Conservation (phyloP, 1,140 invertebrate genomes). For the Sitophilus oryzae region DNA sequence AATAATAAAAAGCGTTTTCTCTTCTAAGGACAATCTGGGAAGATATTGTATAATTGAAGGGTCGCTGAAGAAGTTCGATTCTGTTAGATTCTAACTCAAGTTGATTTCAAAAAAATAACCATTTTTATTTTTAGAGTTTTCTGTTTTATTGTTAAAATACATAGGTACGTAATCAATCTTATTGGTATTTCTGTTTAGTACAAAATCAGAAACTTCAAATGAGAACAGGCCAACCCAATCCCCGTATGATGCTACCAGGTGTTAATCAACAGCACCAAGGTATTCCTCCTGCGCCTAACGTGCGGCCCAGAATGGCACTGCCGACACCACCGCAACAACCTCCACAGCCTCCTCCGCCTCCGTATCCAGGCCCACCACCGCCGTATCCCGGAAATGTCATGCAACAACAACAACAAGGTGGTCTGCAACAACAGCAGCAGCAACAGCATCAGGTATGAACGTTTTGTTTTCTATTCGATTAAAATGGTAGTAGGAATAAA, state of each 20-base stretch:
- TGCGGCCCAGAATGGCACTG: constrained; percentile 28
- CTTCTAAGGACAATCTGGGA: too few species aligned
- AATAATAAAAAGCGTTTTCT: too few species aligned
- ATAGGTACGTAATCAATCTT: too few species aligned
- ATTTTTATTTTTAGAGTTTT: too few species aligned
- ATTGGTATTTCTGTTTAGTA: constrained; percentile 33
- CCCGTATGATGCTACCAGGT: constrained; percentile 31
- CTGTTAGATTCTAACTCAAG: too few species aligned
- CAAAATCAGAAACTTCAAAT: constrained; percentile 43
- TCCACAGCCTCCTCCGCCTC: constrained; percentile 58
- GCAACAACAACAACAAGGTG: constrained; percentile 29
- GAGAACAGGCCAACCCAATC: constrained; percentile 32
- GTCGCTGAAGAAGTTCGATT: too few species aligned
- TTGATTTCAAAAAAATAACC: too few species aligned
- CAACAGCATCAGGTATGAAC: constrained; percentile 27
- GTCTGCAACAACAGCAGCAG: too few species aligned
- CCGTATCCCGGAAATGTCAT: constrained; percentile 57
- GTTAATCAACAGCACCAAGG: constrained; percentile 38
- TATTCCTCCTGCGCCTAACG: constrained; percentile 32
- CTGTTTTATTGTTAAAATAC: too few species aligned
- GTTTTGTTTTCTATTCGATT: too few species aligned
- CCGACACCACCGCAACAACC: constrained; percentile 52
- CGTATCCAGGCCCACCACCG: constrained; percentile 57
- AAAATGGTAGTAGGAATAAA: too few species aligned
- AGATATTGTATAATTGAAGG: too few species aligned